These are phyloP conservation scores for Esox masquinongy DNA, from an alignment of 2,797 vertebrate genomes.

Conservation along the genomic window DNA sequence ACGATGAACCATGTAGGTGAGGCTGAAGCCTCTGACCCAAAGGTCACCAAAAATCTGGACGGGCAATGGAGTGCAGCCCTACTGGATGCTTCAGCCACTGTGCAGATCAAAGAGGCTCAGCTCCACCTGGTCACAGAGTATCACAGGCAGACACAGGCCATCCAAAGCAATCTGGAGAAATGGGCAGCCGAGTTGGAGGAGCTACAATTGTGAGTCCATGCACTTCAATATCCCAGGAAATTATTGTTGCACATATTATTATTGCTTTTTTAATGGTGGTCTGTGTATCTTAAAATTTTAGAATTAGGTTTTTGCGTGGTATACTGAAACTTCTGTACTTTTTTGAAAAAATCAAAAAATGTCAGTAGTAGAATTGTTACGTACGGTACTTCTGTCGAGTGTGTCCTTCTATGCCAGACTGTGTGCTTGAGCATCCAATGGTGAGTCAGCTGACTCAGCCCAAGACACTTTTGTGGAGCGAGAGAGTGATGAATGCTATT, in stretches of 20 bases:
- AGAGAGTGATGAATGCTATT: too few species aligned
- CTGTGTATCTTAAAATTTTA: background rate
- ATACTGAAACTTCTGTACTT: too few species aligned
- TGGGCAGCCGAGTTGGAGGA: constrained; percentile 77
- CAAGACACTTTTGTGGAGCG: too few species aligned
- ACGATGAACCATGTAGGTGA: constrained; percentile 40
- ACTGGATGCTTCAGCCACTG: constrained; percentile 75
- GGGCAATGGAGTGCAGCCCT: constrained; percentile 70
- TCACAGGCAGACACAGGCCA: constrained; percentile 69
- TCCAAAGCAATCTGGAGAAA: constrained; percentile 70
- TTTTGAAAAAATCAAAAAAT: too few species aligned
- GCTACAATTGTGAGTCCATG: constrained; percentile 81
- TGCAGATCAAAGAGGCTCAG: constrained; percentile 81
- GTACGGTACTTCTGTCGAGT: too few species aligned
- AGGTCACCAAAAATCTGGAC: constrained; percentile 15
- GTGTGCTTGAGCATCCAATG: too few species aligned
- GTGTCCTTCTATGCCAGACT: too few species aligned
- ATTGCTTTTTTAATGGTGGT: background rate
- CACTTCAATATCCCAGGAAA: background rate
- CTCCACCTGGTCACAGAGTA: constrained; percentile 77
- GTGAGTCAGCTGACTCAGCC: too few species aligned
- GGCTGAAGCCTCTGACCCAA: constrained; percentile 20
- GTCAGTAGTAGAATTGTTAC: too few species aligned
- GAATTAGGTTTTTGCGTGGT: background rate
- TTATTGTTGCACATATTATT: background rate